These are phyloP conservation scores for Stenodera caucasica DNA, from an alignment of 2,888 invertebrate species.

Conservation along the genomic window DNA sequence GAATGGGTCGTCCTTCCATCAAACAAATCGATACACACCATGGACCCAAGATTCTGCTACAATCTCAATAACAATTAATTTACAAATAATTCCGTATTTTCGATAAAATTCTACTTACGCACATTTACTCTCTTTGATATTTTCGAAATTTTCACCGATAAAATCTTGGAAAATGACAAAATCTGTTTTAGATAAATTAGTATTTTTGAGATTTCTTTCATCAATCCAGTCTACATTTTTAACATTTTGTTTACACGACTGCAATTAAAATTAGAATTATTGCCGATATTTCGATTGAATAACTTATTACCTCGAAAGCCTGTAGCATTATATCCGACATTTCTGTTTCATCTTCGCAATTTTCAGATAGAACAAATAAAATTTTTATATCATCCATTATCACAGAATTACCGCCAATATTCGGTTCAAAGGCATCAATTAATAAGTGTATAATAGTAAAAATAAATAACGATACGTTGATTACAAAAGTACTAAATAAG, in stretches of 20 bases:
- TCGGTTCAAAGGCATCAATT: too few species aligned
- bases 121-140: conserved; percentile 65
- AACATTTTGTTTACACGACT: conserved; percentile 58
- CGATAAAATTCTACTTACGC: conserved; percentile 61
- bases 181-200: conserved; percentile 66
- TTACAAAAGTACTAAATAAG: too few species aligned
- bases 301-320: conserved; percentile 63
- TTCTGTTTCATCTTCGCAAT: conserved; percentile 58
- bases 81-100: background rate
- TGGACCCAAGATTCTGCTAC: conserved; percentile 78
- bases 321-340: conserved; percentile 65
- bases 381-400: conserved; percentile 42
- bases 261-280: conserved; percentile 26
- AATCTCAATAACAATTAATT: conserved; percentile 27
- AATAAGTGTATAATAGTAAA: too few species aligned
- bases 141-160: conserved; percentile 70
- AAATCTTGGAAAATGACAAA: conserved; percentile 81
- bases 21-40: conserved; percentile 77
- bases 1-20: conserved; percentile 71
- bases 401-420: conserved; percentile 22
- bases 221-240: conserved; percentile 67
- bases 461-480: too few species aligned
- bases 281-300: conserved; percentile 18
- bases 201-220: conserved; percentile 61
- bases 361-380: conserved; percentile 60